A percentile compares a stretch with the other conserved stretches of the same genome.
phyloP scores from a whole-genome alignment of 2,113 vertebrate genomes.

The Oncorhynchus gorbuscha region DNA sequence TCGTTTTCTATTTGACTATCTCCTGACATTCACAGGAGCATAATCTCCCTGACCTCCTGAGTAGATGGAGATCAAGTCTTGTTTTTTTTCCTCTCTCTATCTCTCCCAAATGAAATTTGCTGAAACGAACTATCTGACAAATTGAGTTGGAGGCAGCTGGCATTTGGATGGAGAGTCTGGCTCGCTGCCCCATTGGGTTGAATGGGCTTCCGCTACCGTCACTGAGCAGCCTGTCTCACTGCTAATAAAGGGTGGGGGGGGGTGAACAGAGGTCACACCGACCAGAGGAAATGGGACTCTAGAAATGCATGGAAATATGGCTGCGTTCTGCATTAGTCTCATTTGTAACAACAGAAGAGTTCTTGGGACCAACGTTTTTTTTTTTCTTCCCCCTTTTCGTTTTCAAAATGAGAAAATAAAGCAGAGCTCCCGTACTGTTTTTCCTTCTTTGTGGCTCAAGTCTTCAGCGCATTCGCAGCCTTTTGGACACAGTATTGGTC shows the following conservation, averaged over 20 bases:
- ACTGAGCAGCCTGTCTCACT: conserved; percentile 11
- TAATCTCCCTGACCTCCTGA: conserved; percentile 27
- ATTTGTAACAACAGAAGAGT: conserved; percentile 11
- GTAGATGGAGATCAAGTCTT: conserved; percentile 22
- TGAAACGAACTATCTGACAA: conserved; percentile 51
- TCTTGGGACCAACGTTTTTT: conserved; percentile 16
- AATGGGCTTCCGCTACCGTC: conserved; percentile 36
- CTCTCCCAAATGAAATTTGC: conserved; percentile 51
- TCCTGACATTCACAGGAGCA: conserved; percentile 12
- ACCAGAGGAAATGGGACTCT: conserved; percentile 39
- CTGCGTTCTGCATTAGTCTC: conserved; percentile 26
- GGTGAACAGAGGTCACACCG: conserved; percentile 9
- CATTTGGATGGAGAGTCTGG: conserved; percentile 45
- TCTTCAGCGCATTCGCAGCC: conserved; percentile 21
- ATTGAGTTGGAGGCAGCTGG: conserved; percentile 61
- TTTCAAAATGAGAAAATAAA: background rate
- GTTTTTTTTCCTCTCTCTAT: conserved; percentile 44
- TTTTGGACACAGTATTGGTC: conserved; percentile 21
- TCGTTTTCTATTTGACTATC: conserved; percentile 19
- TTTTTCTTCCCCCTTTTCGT: background rate
- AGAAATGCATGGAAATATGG: conserved; percentile 41
- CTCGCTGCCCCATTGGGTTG: conserved; percentile 44
- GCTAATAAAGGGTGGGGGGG: conserved; percentile 33
- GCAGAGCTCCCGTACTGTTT: background rate
- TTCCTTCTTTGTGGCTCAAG: conserved; percentile 12